Evolutionary conservation across 2,888 invertebrate species (phyloP).

Genomic region (Ephialtes manifestator): DNA sequence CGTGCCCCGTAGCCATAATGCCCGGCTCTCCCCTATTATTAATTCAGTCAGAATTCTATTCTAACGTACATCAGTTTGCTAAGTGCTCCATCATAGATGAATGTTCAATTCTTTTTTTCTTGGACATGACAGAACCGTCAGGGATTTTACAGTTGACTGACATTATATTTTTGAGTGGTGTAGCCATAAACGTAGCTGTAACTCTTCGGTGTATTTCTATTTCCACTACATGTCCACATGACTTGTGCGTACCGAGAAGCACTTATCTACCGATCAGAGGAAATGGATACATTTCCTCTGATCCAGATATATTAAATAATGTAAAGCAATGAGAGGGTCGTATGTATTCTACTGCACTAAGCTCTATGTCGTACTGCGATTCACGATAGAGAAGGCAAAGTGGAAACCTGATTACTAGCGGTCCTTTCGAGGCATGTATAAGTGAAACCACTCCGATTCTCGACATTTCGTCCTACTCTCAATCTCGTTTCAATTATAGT

Average conservation of each 20-base stretch:
- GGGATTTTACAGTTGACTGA: constrained; percentile 4
- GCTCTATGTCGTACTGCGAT: background rate
- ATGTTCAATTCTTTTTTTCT: no score
- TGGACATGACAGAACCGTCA: background rate
- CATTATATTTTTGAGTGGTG: background rate
- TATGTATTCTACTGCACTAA: background rate
- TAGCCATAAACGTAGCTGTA: background rate
- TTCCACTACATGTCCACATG: background rate
- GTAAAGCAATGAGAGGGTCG: constrained; percentile 24
- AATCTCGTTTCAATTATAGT: background rate
- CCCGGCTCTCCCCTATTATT: no score
- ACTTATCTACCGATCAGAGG: constrained; percentile 36
- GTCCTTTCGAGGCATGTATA: background rate
- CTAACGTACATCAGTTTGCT: no score
- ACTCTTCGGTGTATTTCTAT: background rate
- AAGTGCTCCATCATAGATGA: no score
- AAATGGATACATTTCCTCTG: constrained; percentile 40
- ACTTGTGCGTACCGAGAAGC: constrained; percentile 14
- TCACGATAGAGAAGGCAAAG: background rate
- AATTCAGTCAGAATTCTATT: no score
- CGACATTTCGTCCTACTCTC: background rate
- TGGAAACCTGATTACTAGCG: background rate
- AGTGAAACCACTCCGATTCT: constrained; percentile 1
- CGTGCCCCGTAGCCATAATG: no score
- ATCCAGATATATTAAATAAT: constrained; percentile 48